Evolutionary conservation across 2,888 invertebrate species (phyloP).

Genomic region (Caenorhabditis afra): DNA sequence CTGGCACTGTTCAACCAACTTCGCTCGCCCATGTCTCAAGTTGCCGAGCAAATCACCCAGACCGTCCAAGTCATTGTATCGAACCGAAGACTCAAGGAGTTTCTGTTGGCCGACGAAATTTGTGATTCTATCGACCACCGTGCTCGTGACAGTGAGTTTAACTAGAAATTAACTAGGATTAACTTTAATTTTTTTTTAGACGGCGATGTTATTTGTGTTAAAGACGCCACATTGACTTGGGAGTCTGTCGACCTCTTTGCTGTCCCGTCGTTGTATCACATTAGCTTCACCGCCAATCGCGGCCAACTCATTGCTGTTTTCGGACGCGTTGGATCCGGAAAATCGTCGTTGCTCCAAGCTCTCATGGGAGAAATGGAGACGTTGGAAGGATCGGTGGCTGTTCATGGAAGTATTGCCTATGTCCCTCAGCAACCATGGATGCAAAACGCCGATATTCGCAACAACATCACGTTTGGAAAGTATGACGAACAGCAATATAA

Average conservation of each 20-base stretch:
- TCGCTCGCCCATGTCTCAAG: conserved; percentile 94
- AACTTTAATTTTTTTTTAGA: neutral
- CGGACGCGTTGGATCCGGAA: conserved; percentile 77
- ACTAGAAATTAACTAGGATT: neutral
- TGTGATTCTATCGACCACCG: conserved; percentile 3
- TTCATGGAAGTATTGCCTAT: conserved; percentile 86
- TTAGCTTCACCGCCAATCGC: conserved; percentile 29
- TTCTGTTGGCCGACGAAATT: conserved; percentile 64
- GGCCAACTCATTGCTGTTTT: conserved; percentile 71
- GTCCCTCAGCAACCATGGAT: conserved; percentile 98
- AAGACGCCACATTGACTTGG: neutral
- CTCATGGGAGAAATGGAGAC: conserved; percentile 84
- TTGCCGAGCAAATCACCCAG: conserved; percentile 82
- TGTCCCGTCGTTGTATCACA: conserved; percentile 83
- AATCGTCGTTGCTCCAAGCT: conserved; percentile 86
- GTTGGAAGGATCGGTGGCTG: conserved; percentile 65
- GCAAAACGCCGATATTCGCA: conserved; percentile 93
- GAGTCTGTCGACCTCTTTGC: neutral
- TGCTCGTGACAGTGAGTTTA: conserved; percentile 19
- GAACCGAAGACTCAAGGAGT: conserved; percentile 72
- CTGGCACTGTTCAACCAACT: conserved; percentile 97
- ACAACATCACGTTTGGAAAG: conserved; percentile 88
- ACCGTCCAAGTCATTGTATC: conserved; percentile 75
- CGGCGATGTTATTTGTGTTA: neutral
- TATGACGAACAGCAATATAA: conserved; percentile 77